Evolutionary conservation across 2,113 vertebrate genomes (phyloP), one percentile per base, ranked within the genome.

Genomic region (Mungos mungo): DNA sequence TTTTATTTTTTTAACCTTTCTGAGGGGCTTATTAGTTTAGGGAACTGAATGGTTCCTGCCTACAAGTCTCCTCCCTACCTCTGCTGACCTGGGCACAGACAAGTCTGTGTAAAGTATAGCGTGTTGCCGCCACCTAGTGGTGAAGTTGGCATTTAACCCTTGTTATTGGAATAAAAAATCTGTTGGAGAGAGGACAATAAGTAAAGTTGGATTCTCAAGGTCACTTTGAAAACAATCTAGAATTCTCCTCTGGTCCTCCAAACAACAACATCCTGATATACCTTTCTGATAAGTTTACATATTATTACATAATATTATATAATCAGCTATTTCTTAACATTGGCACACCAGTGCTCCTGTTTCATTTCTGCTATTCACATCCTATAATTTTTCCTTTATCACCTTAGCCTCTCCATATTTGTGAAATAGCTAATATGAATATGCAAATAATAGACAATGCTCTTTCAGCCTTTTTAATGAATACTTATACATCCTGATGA

Each of bases 71-170:
- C 10, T 35, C 5, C 23, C 12, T 15, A 25, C 25, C 16, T 5
- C 15, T 3, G 41, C 13, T 5, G 50, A 85, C 16, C 2, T 0
- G 11, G 14, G 13, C 23, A 4, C 25, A 10, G 29, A 0, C 35
- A n/a, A 35, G 14, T 52, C 50, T 92, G 33, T 83, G 54, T 31
- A 4, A 5, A 68, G 77, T 33, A 5, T 12, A 63, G 82, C 60
- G 5, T 52, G n/a, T 79, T 93, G 69, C 45, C 5, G 41, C 97
- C 97, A 97, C 84, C 98, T 93, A 83, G 86, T 92, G 98, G 92
- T 38, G 0, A 47, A 65, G 1, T 13, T 18, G 50, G 35, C 66
- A 74, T 41, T 71, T 81, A 81, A 47, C 21, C 25, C 1, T 7
- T 83, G 14, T n/a, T 77, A 33, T 16, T 16, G 31, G n/a, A 77